Base-by-base conservation (phyloP, 2,888 invertebrate species). In the Villa cingulata region DNA sequence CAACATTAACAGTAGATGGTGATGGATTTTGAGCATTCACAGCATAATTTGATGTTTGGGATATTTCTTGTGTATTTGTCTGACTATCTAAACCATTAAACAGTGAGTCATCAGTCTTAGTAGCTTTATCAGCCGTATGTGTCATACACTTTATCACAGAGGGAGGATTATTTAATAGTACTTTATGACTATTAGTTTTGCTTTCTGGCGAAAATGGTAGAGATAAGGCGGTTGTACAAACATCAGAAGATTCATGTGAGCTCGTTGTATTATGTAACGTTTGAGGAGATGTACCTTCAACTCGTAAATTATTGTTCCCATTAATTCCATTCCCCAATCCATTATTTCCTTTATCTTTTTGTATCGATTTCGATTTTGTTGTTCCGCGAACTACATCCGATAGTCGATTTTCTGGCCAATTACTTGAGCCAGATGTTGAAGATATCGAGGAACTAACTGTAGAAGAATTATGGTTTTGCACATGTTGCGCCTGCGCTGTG, bases 331-430 rank as follows among this genome's bases (percentile, higher is more conserved):
- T 32, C 29, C 29, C 29, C 12, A 12, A 12, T 32, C 23, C 36
- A 29, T 16, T 34, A n/a, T 37, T 18, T 18, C 10, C 56, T 53
- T 55, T 51, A 53, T 61, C 52, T 61, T 65, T 66, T 49, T 62
- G 49, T 32, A 50, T 46, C 10, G 53, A 43, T 48, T 58, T 63
- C 41, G 59, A 57, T 63, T 76, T 79, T 44, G 77, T 78, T 37
- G 80, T 81, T 48, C 83, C 83, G 59, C 84, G 84, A 42, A 86
- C 86, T 39, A 86, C 85, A 65, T 86, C 86, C 14, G 86, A 79
- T 59, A 86, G 72, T 62, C 84, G 78, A 64, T 74, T 46, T 44
- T 55, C 49, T 40, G 41, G 27, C 43, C 46, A 46, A 37, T 40
- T 42, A 32, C 41, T 46, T 37, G 46, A 49, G 3, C 23, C 27